Base-by-base conservation (phyloP, 2,797 vertebrate species). In the Euphonia xanthogaster region DNA sequence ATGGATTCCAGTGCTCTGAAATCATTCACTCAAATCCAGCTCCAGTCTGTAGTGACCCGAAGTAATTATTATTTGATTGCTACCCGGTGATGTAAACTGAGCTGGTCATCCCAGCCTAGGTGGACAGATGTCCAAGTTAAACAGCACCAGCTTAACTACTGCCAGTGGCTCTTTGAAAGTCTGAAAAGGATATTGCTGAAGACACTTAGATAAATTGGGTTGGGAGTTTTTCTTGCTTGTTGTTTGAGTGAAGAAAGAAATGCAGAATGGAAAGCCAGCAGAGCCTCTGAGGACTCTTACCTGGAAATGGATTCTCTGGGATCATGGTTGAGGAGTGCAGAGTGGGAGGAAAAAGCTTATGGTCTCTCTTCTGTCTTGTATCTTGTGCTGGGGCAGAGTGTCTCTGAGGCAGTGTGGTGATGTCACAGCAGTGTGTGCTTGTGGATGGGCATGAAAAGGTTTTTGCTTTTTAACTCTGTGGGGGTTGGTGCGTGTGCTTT, bases 1-100 rank as follows among this genome's bases (percentile, higher is more conserved):
- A 96, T 96, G 85, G 95, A 96, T 95, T 96, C 96, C 96, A 94
- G 92, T 51, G 73, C 93, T 96, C 82, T 95, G 94, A 93, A 95
- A 88, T 96, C 93, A 94, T 90, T 94, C 75, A 47, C 75, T 95
- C 87, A 66, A 92, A 93, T 94, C 89, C 93, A 93, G 66, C 87
- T 82, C 79, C 70, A 90, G 85, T 70, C 89, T 94, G 78, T n/a
- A 96, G 91, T 88, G 93, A 96, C 91, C 75, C 62, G 58, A 90
- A 95, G 91, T 91, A 96, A 95, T 96, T 95, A 96, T 89, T 93
- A 86, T 93, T 91, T 96, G 94, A 96, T 94, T 96, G 92, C 88
- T 87, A 62, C 78, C 62, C 3, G 16, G 76, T 96, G 94, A 94
- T 88, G 94, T 94, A 94, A 96, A 96, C 85, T 73, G 91, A 96